These are phyloP conservation scores for Onthophagus taurus DNA, from an alignment of 1,140 invertebrate genomes.

Conservation along the genomic window DNA sequence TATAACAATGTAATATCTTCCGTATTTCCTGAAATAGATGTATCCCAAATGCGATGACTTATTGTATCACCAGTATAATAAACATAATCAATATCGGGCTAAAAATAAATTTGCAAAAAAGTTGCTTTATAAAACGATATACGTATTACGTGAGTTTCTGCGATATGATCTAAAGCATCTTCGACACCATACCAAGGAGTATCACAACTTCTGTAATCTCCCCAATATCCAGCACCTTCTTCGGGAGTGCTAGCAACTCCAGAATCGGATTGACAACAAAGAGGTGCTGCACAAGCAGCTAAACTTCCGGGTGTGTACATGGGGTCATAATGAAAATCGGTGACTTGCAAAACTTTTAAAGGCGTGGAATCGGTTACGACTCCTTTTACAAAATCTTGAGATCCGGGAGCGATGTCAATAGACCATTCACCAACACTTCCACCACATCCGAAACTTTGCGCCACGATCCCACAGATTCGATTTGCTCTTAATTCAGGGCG, in stretches of 20 bases:
- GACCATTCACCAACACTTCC: conserved; percentile 4
- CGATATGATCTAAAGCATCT: conserved; percentile 48
- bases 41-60: conserved; percentile 76
- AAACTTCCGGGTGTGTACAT: conserved; percentile 56
- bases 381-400: conserved; percentile 1
- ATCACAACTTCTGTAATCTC: conserved; percentile 68
- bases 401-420: background rate
- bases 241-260: conserved; percentile 20
- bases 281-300: conserved; percentile 60
- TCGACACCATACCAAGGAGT: conserved; percentile 56
- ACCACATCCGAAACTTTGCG: conserved; percentile 4
- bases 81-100: conserved; percentile 57
- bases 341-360: conserved; percentile 59
- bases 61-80: conserved; percentile 80
- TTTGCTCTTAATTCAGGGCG: background rate
- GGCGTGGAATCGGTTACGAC: background rate
- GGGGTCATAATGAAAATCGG: conserved; percentile 74
- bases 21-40: conserved; percentile 53
- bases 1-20: conserved; percentile 48
- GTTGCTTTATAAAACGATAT: background rate
- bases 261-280: conserved; percentile 60
- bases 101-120: conserved; percentile 7
- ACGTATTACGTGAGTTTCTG: conserved; percentile 44
- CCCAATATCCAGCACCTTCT: conserved; percentile 64
- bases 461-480: conserved; percentile 2